A percentile compares a stretch with the other conserved stretches of the same genome.
These are phyloP conservation scores for Silurus asotus DNA, from an alignment of 2,113 vertebrate genomes.

Conservation along the genomic window DNA sequence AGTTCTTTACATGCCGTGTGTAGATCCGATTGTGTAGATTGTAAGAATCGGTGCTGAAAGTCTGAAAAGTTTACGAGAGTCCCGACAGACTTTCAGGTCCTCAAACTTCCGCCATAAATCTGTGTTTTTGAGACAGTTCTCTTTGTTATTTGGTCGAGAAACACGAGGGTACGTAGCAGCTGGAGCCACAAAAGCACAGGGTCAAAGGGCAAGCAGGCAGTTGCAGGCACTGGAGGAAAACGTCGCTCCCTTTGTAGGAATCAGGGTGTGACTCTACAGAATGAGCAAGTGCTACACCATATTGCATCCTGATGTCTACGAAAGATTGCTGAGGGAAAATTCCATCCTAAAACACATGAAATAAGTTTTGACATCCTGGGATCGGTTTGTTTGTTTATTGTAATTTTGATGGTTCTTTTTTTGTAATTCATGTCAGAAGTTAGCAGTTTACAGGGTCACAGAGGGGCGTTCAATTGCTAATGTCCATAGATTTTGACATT, in stretches of 20 bases:
- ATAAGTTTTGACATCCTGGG: neutral
- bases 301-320: neutral
- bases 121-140: conserved; percentile 21
- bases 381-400: neutral
- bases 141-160: conserved; percentile 33
- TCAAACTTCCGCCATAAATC: neutral
- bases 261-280: conserved; percentile 66
- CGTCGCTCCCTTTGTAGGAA: conserved; percentile 63
- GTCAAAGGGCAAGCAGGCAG: conserved; percentile 67
- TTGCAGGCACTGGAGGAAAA: conserved; percentile 55
- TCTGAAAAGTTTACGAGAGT: neutral
- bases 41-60: neutral
- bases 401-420: neutral
- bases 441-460: neutral
- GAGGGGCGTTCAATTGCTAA: neutral
- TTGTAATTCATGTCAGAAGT: neutral
- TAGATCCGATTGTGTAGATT: neutral
- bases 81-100: neutral
- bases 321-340: neutral
- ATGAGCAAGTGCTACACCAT: conserved; percentile 57
- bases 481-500: too few relatives aligned
- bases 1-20: neutral
- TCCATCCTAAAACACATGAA: neutral
- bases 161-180: conserved; percentile 57
- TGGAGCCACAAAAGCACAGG: conserved; percentile 65